A percentile compares a stretch with the other conserved stretches of the same genome.
Conservation (phyloP, 2,888 invertebrate species). For the Leptinotarsa peninsularis region DNA sequence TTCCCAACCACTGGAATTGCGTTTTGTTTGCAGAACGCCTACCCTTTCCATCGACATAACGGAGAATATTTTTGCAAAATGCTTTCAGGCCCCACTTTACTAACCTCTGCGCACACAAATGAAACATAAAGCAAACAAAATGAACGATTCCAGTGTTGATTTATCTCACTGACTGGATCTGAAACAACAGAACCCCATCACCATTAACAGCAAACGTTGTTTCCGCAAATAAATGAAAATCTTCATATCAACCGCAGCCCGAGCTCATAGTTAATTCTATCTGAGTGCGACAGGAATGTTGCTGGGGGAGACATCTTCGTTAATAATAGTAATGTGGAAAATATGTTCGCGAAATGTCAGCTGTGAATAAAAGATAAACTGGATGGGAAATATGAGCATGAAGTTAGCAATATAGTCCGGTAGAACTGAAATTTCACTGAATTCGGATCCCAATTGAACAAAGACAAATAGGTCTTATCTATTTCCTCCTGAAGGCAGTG, state of each 20-base stretch:
- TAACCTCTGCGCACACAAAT: background rate
- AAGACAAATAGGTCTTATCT: no score
- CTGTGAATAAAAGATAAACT: no score
- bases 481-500: no score
- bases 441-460: no score
- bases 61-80: background rate
- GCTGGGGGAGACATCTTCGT: background rate
- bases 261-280: background rate
- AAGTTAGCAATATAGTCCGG: no score
- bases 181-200: slow-evolving; percentile 3
- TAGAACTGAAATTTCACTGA: no score
- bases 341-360: no score
- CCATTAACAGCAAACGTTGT: background rate
- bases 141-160: background rate
- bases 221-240: background rate
- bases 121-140: background rate
- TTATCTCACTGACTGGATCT: slow-evolving; percentile 6
- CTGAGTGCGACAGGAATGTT: background rate
- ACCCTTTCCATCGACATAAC: background rate
- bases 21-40: no score
- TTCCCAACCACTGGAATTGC: no score
- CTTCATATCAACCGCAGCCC: background rate
- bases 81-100: background rate
- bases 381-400: no score
- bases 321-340: background rate